A percentile compares a stretch with the other conserved stretches of the same genome.
Evolutionary conservation across 2,113 vertebrate species (phyloP).

Genomic region (Polypterus bichir): DNA sequence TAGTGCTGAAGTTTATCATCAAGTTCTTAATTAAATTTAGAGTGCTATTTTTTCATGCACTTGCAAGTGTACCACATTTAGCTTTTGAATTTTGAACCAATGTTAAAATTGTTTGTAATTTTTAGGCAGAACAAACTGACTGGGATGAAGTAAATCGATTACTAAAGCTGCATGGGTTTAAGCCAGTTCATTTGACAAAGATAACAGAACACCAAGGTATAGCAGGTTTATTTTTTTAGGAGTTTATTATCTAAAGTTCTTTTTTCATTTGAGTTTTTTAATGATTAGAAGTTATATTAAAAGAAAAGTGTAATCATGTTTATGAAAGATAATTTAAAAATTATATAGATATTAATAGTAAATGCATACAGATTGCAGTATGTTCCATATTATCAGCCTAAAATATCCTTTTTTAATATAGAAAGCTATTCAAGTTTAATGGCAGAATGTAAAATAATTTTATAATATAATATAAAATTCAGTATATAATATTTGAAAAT

Average conservation of each 20-base stretch:
- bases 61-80: too few species aligned
- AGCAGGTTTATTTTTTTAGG: constrained; percentile 42
- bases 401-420: too few species aligned
- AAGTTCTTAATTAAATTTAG: too few species aligned
- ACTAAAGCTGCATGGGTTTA: constrained; percentile 58
- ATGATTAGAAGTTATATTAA: not conserved
- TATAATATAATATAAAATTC: too few species aligned
- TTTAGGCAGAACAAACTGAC: constrained; percentile 57
- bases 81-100: too few species aligned
- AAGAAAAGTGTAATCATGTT: not conserved
- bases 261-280: not conserved
- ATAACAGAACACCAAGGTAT: constrained; percentile 39
- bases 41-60: too few species aligned
- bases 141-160: constrained; percentile 65
- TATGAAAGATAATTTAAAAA: not conserved
- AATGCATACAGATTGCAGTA: not conserved
- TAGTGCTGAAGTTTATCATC: too few species aligned
- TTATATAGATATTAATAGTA: not conserved
- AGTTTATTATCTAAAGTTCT: not conserved
- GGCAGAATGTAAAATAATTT: too few species aligned
- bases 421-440: too few species aligned
- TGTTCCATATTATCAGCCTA: too few species aligned
- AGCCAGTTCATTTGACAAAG: constrained; percentile 48
- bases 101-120: not conserved
- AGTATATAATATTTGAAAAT: too few species aligned